Evolutionary conservation across 2,888 invertebrate species (phyloP).

Genomic region (Suillia variegata): DNA sequence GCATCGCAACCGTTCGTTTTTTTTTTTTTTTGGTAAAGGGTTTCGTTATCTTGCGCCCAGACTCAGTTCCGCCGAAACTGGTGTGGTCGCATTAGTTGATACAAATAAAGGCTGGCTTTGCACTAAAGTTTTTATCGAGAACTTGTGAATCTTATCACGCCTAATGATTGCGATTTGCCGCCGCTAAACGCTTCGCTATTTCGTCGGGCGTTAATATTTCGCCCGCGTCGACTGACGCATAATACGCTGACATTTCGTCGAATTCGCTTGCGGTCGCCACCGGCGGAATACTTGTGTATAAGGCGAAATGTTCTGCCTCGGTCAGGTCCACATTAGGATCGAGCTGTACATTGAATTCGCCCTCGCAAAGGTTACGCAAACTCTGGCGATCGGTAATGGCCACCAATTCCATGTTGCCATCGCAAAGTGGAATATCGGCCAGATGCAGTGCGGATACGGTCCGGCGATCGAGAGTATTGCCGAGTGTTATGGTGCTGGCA

Average conservation of each 20-base stretch:
- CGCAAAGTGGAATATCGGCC: conserved; percentile 59
- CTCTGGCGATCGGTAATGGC: conserved; percentile 63
- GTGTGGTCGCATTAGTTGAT: background rate
- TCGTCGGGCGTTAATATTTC: conserved; percentile 67
- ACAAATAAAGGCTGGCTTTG: no score
- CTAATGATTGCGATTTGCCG: conserved; percentile 46
- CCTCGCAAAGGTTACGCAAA: conserved; percentile 59
- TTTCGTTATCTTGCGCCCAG: background rate
- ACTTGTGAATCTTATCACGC: no score
- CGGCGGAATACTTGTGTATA: conserved; percentile 85
- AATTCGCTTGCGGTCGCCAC: conserved; percentile 86
- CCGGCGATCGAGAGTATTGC: conserved; percentile 56
- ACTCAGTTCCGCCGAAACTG: conserved; percentile 4
- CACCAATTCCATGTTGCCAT: conserved; percentile 66
- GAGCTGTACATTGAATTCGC: conserved; percentile 58
- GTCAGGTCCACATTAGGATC: conserved; percentile 73
- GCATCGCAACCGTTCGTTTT: conserved; percentile 8
- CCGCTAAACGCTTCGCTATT: conserved; percentile 55
- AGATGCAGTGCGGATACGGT: conserved; percentile 61
- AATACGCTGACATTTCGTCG: conserved; percentile 86
- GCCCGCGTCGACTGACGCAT: conserved; percentile 81
- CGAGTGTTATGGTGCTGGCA: conserved; percentile 58
- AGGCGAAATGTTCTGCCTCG: conserved; percentile 85
- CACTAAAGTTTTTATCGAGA: no score
- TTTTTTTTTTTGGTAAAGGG: background rate